Conservation (phyloP, 2,888 invertebrate genomes). For the Miltochrista miniata region DNA sequence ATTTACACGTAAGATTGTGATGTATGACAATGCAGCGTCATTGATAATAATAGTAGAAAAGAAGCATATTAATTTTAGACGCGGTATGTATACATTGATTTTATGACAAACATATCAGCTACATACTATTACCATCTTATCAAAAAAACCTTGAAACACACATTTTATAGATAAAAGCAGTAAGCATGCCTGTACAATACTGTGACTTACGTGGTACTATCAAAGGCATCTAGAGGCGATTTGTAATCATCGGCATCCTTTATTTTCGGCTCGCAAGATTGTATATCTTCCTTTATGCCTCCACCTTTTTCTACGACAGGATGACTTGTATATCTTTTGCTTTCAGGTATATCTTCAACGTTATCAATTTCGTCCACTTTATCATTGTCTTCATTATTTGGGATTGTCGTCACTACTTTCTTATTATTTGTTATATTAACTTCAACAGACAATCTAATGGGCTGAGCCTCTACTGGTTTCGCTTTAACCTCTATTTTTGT, state of each 20-base stretch:
- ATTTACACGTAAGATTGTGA: too few relatives aligned
- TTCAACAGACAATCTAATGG: constrained; percentile 55
- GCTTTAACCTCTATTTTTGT: constrained; percentile 1
- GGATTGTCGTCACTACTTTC: constrained; percentile 55
- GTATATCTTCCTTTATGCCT: constrained; percentile 14
- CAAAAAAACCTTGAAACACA: constrained; percentile 7
- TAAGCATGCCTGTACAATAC: constrained; percentile 7
- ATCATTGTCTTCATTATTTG: constrained; percentile 30
- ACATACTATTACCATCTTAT: constrained; percentile 1
- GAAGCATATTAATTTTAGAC: too few relatives aligned
- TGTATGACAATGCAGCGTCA: too few relatives aligned
- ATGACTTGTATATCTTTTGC: constrained; percentile 19
- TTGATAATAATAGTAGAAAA: too few relatives aligned
- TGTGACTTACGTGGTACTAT: constrained; percentile 60
- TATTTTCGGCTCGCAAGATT: constrained; percentile 6
- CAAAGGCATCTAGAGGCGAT: constrained; percentile 71
- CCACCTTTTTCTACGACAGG: constrained; percentile 36
- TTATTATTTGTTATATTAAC: constrained; percentile 60
- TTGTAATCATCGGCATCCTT: constrained; percentile 57
- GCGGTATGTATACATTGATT: too few relatives aligned
- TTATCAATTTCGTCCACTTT: constrained; percentile 10
- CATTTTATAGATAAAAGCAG: constrained; percentile 5
- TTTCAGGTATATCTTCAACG: constrained; percentile 16
- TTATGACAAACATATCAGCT: not conserved
- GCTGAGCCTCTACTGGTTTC: constrained; percentile 9